Percentiles rank a stretch among this genome's conserved stretches.
phyloP scores from a whole-genome alignment of 2,888 invertebrate genomes.

The Cryptops parisi region DNA sequence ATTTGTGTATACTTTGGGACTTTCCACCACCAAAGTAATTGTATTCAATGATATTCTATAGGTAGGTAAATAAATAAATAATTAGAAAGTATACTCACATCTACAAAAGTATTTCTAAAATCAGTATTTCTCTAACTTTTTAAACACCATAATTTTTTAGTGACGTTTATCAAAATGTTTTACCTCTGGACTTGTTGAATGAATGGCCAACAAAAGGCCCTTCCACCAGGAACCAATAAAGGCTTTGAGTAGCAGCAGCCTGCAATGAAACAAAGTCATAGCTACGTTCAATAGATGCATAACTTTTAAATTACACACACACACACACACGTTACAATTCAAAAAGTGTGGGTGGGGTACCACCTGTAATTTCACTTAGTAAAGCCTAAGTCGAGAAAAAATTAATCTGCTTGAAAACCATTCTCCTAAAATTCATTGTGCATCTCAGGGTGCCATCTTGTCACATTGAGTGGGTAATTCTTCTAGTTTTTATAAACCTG shows the following conservation, averaged over 20 bases:
- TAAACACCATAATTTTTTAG: neutral
- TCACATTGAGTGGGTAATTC: too few species aligned
- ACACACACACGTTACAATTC: too few species aligned
- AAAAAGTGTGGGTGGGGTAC: too few species aligned
- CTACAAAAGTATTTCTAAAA: neutral
- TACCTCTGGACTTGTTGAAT: conserved; percentile 44
- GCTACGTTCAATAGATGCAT: too few species aligned
- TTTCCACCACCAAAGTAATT: conserved; percentile 92
- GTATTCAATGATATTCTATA: conserved; percentile 85
- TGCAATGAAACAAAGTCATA: conserved; percentile 39
- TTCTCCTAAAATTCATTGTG: too few species aligned
- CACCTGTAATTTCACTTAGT: too few species aligned
- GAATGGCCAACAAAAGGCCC: conserved; percentile 94
- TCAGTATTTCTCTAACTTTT: neutral
- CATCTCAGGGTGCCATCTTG: too few species aligned
- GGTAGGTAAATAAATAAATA: conserved; percentile 16
- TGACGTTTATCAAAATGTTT: too few species aligned
- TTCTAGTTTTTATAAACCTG: too few species aligned
- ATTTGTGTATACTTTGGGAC: conserved; percentile 87
- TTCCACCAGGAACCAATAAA: conserved; percentile 81
- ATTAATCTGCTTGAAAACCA: too few species aligned
- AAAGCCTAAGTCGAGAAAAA: too few species aligned
- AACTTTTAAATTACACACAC: too few species aligned
- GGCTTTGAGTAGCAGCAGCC: conserved; percentile 94
- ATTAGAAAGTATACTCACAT: neutral